Evolutionary conservation across 2,888 invertebrate genomes (phyloP).

Genomic region (Pherbina coryleti): DNA sequence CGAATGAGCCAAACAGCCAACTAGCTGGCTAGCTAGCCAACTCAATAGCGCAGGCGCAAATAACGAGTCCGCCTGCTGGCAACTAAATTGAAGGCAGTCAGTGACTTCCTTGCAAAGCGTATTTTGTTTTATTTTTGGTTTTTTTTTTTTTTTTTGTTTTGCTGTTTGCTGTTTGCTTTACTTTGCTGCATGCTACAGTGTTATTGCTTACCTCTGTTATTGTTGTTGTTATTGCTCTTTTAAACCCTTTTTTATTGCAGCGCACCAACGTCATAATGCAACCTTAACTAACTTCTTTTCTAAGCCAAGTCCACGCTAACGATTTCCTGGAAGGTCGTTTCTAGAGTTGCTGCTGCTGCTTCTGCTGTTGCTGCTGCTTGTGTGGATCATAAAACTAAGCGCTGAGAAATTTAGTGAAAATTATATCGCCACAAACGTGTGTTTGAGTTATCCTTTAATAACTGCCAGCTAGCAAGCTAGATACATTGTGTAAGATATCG

Average conservation of each 20-base stretch:
- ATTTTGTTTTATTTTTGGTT: slow-evolving; percentile 9
- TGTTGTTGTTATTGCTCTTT: slow-evolving; percentile 20
- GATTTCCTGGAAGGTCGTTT: slow-evolving; percentile 33
- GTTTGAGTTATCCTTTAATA: not conserved
- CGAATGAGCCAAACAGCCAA: not conserved
- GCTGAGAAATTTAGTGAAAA: not conserved
- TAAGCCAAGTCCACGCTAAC: slow-evolving; percentile 33
- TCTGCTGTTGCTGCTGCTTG: not conserved
- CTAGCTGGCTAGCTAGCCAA: not conserved
- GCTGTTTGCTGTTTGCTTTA: not conserved
- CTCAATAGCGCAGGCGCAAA: not conserved
- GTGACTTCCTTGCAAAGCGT: not conserved
- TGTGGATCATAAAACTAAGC: slow-evolving; percentile 8
- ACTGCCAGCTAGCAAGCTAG: not conserved
- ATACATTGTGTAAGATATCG: slow-evolving; percentile 2
- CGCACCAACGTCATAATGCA: slow-evolving; percentile 34
- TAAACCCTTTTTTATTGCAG: slow-evolving; percentile 32
- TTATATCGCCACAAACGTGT: not conserved
- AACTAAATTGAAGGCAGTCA: not conserved
- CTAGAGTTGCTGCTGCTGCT: slow-evolving; percentile 3
- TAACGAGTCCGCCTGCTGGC: not conserved
- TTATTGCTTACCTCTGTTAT: not conserved
- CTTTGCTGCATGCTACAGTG: not conserved
- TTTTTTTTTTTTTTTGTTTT: too few species aligned
- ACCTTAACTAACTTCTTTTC: slow-evolving; percentile 38